Base-by-base conservation (phyloP, 2,113 vertebrate genomes). In the Corythornis cristatus region DNA sequence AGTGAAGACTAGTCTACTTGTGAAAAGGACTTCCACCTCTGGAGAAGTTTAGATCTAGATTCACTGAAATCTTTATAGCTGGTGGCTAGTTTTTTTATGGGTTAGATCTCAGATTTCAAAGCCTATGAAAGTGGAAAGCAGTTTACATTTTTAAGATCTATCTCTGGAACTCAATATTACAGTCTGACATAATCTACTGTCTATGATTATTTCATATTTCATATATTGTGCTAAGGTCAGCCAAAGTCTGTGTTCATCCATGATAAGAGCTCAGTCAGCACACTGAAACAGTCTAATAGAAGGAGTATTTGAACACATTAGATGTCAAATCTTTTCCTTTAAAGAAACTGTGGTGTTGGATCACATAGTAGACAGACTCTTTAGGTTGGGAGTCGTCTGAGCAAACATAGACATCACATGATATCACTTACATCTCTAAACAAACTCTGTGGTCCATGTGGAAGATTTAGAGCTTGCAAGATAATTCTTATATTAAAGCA, bases 1-100 rank as follows among this genome's bases (percentile, higher is more conserved):
- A 95, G 74, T 94, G 73, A 87, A 91, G 77, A 82, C 70, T 84
- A 86, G 33, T 80, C 33, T 75, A 61, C 51, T 81, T 86, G 19
- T 62, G 81, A 79, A 87, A 94, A 93, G n/a, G 23, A 43, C 23
- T 94, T 83, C 80, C 66, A 84, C 17, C n/a, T 90, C 77, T 75
- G 25, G 66, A 92, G 46, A 25, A 37, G 28, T 54, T 87, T 46
- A 82, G 86, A 37, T 76, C 95, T 92, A 92, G 95, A 94, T 54
- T 74, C 74, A 54, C 15, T 46, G n/a, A 84, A 68, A 2, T 14
- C 35, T 57, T 87, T 83, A 5, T 12, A 50, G 18, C 3, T 65
- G 6, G 5, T 22, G 25, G 8, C 7, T 90, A 2, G 29, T 37
- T 73, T 54, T 72, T 57, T 87, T 15, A 13, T 46, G 21, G 40